Conservation (phyloP, 2,888 invertebrate species). For the Cheilosia pagana region DNA sequence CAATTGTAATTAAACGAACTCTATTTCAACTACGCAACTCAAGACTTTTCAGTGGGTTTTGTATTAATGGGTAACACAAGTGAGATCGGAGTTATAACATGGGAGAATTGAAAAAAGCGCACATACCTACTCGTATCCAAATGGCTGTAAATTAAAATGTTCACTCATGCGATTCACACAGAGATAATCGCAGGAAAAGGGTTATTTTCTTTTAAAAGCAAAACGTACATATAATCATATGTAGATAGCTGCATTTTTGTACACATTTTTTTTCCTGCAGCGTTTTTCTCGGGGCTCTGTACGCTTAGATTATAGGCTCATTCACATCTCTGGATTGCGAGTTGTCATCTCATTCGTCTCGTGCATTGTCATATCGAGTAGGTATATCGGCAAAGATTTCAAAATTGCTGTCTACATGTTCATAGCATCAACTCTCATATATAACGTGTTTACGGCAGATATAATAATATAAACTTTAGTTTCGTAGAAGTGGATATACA, state of each 20-base stretch:
- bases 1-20: conserved; percentile 64
- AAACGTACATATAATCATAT: conserved; percentile 2
- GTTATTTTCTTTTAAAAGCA: conserved; percentile 60
- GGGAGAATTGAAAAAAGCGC: conserved; percentile 9
- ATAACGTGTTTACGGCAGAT: too few relatives aligned
- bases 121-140: conserved; percentile 22
- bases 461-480: too few relatives aligned
- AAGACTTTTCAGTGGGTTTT: conserved; percentile 41
- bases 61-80: conserved; percentile 25
- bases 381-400: conserved; percentile 7
- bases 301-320: conserved; percentile 13
- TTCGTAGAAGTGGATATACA: too few relatives aligned
- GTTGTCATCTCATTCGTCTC: neutral
- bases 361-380: conserved; percentile 17
- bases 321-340: conserved; percentile 15
- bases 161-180: conserved; percentile 62
- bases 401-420: neutral
- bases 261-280: conserved; percentile 1
- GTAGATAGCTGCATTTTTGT: conserved; percentile 16
- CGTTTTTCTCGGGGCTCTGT: conserved; percentile 2
- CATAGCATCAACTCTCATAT: too few relatives aligned
- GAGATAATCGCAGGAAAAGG: conserved; percentile 65
- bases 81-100: conserved; percentile 27
- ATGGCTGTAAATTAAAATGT: conserved; percentile 69
- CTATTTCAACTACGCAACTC: conserved; percentile 37